Conservation (phyloP, 1,140 invertebrate genomes). For the Philopotamus ludificatus region DNA sequence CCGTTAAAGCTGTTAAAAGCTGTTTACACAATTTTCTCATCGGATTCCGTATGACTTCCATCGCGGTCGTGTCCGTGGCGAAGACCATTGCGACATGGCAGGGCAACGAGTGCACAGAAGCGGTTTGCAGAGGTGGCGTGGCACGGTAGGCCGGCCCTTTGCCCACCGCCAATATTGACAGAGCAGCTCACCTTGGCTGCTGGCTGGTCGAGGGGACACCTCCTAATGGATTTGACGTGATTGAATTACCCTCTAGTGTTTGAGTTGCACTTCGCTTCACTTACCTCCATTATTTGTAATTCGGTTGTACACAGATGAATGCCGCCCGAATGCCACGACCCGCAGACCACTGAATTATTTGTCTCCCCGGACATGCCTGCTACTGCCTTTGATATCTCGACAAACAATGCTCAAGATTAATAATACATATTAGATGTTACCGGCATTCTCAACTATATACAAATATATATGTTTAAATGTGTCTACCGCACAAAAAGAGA, state of each 20-base stretch:
- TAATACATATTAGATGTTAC: too few species aligned
- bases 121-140: background rate
- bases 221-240: constrained; percentile 33
- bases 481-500: too few species aligned
- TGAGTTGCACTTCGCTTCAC: constrained; percentile 33
- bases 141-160: constrained; percentile 8
- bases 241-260: constrained; percentile 33
- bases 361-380: too few species aligned
- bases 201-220: constrained; percentile 12
- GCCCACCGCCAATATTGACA: constrained; percentile 12
- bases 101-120: background rate
- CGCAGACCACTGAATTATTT: too few species aligned
- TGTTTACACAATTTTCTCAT: too few species aligned
- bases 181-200: constrained; percentile 17
- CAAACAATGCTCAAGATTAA: too few species aligned
- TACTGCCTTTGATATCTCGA: too few species aligned
- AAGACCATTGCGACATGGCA: too few species aligned
- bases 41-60: too few species aligned
- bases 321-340: background rate
- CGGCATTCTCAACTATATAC: too few species aligned
- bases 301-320: constrained; percentile 11
- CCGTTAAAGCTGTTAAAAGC: background rate
- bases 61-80: too few species aligned
- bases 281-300: constrained; percentile 26
- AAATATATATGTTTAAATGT: too few species aligned